Base-by-base conservation (phyloP, 1,140 invertebrate genomes). In the Aphis craccivora region DNA sequence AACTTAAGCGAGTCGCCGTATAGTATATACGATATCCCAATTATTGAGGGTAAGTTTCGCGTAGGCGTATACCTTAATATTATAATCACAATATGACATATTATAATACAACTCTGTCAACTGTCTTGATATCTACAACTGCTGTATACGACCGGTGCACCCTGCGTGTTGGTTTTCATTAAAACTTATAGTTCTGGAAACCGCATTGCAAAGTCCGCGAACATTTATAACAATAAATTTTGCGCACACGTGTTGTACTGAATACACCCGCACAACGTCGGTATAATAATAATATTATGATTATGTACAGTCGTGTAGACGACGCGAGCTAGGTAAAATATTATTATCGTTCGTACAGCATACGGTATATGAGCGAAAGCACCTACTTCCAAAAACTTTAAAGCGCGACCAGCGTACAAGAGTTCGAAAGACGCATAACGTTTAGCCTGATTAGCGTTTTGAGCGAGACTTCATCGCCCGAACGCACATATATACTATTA, bases 371-470 rank as follows among this genome's bases (percentile, higher is more conserved):
- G 37, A 76, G 35, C 7, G 35, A 35, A 37, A 37, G 35, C n/a
- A 35, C 5, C 25, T 35, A 83, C 37, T 84, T 84, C 9, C 83
- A 23, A 84, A 84, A 84, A 84, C 40, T 84, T 40, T 25, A 43
- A 30, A 40, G 23, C 83, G 11, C 37, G 0, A 40, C 83, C 5
- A 6, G 20, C 60, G 14, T 14, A 35, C 14, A 23, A 18, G 4
- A 18, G 60, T n/a, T n/a, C 5, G n/a, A 23, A 37, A 35, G 76
- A 35, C 35, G 35, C n/a, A 37, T 9, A 37, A 83, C 11, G 37
- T 83, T 22, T 83, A 83, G 76, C 37, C 76, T 35, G 76, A 88
- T 88, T 88, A 48, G 43, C 30, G 86, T 88, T n/a, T 48, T 20
- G 30, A 35, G 45, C 45, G 86, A 20, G 86, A 48, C 30, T 48